Evolutionary conservation across 2,888 invertebrate genomes (phyloP).

Genomic region (Drosophila birchii): DNA sequence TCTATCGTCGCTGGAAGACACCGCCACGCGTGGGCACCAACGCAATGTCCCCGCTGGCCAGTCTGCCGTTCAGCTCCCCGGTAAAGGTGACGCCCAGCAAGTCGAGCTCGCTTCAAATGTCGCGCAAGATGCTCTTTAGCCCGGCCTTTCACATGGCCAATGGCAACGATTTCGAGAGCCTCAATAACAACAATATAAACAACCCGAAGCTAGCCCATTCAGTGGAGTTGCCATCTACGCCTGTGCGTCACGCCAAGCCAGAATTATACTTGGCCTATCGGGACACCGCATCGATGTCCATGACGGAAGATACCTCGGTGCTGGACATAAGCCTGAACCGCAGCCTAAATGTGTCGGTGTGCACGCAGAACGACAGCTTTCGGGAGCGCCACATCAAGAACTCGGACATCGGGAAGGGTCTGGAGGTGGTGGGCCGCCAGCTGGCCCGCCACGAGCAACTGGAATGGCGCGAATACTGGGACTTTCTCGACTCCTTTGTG

Average conservation of each 20-base stretch:
- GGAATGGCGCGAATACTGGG: conserved; percentile 97
- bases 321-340: conserved; percentile 26
- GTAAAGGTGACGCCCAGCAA: conserved; percentile 63
- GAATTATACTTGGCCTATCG: not conserved
- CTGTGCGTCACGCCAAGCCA: conserved; percentile 1
- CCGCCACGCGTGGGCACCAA: conserved; percentile 87
- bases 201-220: not conserved
- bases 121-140: conserved; percentile 69
- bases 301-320: conserved; percentile 39
- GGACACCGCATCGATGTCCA: not conserved
- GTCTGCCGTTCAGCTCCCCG: conserved; percentile 64
- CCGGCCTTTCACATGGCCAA: conserved; percentile 12
- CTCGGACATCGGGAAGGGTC: conserved; percentile 92
- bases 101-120: conserved; percentile 9
- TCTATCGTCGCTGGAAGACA: conserved; percentile 93
- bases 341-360: conserved; percentile 9
- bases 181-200: not conserved
- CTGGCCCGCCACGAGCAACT: conserved; percentile 89
- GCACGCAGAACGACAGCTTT: conserved; percentile 68
- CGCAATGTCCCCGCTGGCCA: conserved; percentile 53
- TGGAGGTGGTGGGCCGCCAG: conserved; percentile 92
- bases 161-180: not conserved
- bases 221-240: not conserved
- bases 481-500: conserved; percentile 92
- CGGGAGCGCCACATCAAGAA: conserved; percentile 86